Percentiles rank a stretch among this genome's conserved stretches.
phyloP scores from a whole-genome alignment of 2,113 vertebrate species.

The Semnopithecus entellus region DNA sequence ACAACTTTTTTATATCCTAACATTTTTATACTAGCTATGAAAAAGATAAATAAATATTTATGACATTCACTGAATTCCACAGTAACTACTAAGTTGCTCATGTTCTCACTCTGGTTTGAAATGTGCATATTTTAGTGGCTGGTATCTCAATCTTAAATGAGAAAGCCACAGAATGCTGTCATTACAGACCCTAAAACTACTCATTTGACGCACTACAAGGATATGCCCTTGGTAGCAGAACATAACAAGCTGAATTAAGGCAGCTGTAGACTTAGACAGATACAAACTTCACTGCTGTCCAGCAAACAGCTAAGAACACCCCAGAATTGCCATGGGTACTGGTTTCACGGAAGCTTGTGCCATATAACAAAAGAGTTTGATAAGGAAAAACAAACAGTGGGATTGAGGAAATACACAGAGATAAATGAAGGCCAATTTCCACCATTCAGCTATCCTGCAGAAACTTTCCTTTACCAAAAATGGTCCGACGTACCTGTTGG shows the following conservation, averaged over 20 bases:
- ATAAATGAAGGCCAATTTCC: not conserved
- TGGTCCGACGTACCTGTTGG: not conserved
- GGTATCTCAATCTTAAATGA: conserved; percentile 31
- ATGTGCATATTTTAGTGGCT: conserved; percentile 51
- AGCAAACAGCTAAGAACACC: not conserved
- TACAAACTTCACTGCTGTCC: not conserved
- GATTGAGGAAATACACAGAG: not conserved
- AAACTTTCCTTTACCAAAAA: not conserved
- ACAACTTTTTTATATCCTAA: conserved; percentile 71
- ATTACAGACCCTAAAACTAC: conserved; percentile 21
- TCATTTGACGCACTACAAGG: not conserved
- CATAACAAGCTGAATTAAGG: not conserved
- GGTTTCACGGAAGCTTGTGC: not conserved
- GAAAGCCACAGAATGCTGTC: conserved; percentile 34
- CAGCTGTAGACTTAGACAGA: not conserved
- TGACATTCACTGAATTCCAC: conserved; percentile 64
- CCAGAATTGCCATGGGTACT: not conserved
- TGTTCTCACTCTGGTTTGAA: conserved; percentile 58
- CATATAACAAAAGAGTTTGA: not conserved
- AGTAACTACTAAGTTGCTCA: conserved; percentile 73
- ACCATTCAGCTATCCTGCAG: not conserved
- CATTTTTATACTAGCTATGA: conserved; percentile 65
- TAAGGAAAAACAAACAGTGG: not conserved
- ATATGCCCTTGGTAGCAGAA: not conserved
- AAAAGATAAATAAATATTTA: conserved; percentile 65